Evolutionary conservation across 2,113 vertebrate species (phyloP).

Genomic region (Climacteris rufus): DNA sequence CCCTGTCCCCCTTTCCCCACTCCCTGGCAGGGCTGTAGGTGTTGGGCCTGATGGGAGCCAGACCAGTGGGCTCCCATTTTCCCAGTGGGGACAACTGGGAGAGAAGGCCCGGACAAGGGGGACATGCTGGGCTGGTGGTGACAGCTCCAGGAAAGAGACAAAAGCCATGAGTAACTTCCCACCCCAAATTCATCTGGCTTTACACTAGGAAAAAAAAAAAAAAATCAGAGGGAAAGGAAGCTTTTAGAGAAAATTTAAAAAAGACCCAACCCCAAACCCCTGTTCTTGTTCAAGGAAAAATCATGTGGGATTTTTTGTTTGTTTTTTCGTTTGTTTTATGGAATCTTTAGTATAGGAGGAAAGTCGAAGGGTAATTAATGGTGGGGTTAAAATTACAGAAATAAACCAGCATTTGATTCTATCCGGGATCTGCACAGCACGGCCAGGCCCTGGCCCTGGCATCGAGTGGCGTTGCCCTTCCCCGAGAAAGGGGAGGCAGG

Average conservation of each 20-base stretch:
- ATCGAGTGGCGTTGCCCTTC: not conserved
- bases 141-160: not conserved
- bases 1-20: accelerated
- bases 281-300: not conserved
- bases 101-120: not conserved
- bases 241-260: not conserved
- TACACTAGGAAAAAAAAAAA: not conserved
- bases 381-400: not conserved
- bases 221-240: not conserved
- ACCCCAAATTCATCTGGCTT: not conserved
- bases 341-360: not conserved
- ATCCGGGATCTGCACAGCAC: accelerated
- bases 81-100: not conserved
- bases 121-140: not conserved
- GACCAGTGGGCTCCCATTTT: not conserved
- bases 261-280: accelerated
- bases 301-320: accelerated
- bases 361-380: not conserved
- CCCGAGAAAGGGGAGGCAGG: accelerated
- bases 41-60: not conserved
- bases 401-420: accelerated
- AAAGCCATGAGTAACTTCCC: not conserved
- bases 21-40: not conserved
- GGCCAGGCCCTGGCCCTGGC: not conserved
- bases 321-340: not conserved